Evolutionary conservation across 2,113 vertebrate genomes (phyloP).

Genomic region (Engystomops pustulosus): DNA sequence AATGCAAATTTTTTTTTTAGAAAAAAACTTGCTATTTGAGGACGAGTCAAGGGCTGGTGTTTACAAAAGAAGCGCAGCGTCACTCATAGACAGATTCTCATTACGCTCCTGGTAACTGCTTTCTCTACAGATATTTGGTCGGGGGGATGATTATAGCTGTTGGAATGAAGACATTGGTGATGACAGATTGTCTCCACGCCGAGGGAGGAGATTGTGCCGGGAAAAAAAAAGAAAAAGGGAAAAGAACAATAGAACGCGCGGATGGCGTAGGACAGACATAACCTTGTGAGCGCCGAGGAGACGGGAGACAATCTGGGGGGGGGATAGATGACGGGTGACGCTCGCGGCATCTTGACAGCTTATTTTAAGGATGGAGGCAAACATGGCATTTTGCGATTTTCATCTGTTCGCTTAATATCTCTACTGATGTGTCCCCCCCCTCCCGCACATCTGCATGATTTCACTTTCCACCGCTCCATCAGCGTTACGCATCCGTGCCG

Average conservation of each 20-base stretch:
- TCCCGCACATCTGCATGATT: conserved; percentile 42
- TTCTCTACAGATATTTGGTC: conserved; percentile 53
- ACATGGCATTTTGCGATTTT: conserved; percentile 45
- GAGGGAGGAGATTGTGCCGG: conserved; percentile 58
- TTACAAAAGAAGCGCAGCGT: conserved; percentile 14
- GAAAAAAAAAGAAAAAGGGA: conserved; percentile 25
- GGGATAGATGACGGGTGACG: conserved; percentile 23
- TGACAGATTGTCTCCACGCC: conserved; percentile 53
- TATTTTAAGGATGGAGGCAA: conserved; percentile 49
- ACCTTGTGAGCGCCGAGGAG: conserved; percentile 36
- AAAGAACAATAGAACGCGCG: conserved; percentile 38
- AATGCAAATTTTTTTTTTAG: neutral
- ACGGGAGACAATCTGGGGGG: conserved; percentile 49
- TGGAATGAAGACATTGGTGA: conserved; percentile 49
- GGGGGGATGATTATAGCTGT: conserved; percentile 55
- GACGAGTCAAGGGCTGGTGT: neutral
- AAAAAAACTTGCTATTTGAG: neutral
- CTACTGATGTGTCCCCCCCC: conserved; percentile 6
- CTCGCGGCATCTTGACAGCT: conserved; percentile 37
- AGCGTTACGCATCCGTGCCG: conserved; percentile 2
- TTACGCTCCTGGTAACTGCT: conserved; percentile 30
- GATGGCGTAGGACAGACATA: conserved; percentile 31
- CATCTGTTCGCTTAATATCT: conserved; percentile 44
- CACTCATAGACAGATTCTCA: conserved; percentile 48
- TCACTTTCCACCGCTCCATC: conserved; percentile 23